Base-by-base conservation (phyloP, 1,140 invertebrate genomes). In the Chelonus insularis region DNA sequence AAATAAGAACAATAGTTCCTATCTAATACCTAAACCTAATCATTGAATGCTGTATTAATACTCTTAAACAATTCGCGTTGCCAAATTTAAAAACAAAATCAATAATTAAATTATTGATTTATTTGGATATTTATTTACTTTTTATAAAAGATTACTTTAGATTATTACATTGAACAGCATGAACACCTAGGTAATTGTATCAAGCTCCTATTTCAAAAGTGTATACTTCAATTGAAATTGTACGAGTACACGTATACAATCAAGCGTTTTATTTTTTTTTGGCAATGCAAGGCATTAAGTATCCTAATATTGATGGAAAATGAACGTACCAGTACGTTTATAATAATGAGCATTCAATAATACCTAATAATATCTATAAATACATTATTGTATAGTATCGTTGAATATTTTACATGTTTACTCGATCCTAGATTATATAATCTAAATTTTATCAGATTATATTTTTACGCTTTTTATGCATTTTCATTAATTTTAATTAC, bases 281-380 rank as follows among this genome's bases (percentile, higher is more conserved):
- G 74, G 75, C 74, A 77, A 76, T 76, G 59, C 68, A 72, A 75
- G 73, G 72, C 73, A 75, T n/a, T n/a, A n/a, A n/a, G 71, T 56
- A 57, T 54, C 39, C 45, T 43, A 43, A 14, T n/a, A n/a, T n/a
- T n/a, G n/a, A n/a, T n/a, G n/a, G 60, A 64, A 67, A 65, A 57
- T 56, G 68, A 76, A 79, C 75, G 73, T 77, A 78, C 73, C 73
- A 76, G 77, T 76, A 79, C 72, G 77, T 79, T 74, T 72, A 62
- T 68, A 72, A 71, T 66, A 71, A 67, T 70, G 72, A 73, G 70
- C 69, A 68, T 70, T 72, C 57, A 72, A 70, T 69, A 71, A 74
- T 67, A 54, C 62, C 60, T 72, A 18, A 51, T 39, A 52, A 60
- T 57, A 50, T 37, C 21, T 62, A 55, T 57, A 58, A 65, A 65